phyloP scores from a whole-genome alignment of 2,888 invertebrate genomes.

The Tanytarsus gracilentus region DNA sequence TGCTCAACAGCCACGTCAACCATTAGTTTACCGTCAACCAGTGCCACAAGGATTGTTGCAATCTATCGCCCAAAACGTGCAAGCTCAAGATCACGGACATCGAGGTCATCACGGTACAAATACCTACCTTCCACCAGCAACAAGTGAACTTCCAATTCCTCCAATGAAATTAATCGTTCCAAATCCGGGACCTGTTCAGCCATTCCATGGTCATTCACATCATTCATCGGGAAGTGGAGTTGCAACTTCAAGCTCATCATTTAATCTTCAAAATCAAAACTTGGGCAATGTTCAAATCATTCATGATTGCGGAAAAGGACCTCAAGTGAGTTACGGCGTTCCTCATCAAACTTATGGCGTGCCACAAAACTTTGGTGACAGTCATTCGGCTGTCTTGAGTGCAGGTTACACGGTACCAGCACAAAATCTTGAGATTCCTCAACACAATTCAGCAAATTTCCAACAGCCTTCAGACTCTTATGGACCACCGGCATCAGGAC shows the following conservation, averaged over 20 bases:
- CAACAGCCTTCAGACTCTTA: slow-evolving; percentile 31
- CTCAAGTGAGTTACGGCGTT: slow-evolving; percentile 10
- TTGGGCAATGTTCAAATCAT: slow-evolving; percentile 4
- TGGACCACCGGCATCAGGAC: slow-evolving; percentile 35
- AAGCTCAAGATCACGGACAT: slow-evolving; percentile 53
- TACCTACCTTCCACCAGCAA: slow-evolving; percentile 56
- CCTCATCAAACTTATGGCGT: neutral
- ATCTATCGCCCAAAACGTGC: slow-evolving; percentile 54
- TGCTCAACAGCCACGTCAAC: slow-evolving; percentile 45
- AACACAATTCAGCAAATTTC: slow-evolving; percentile 18
- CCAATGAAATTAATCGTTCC: slow-evolving; percentile 25
- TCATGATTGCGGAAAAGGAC: slow-evolving; percentile 27
- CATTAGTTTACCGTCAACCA: slow-evolving; percentile 64
- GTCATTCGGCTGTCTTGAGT: slow-evolving; percentile 3
- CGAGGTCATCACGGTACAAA: slow-evolving; percentile 47
- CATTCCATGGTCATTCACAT: slow-evolving; percentile 36
- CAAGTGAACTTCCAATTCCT: slow-evolving; percentile 42
- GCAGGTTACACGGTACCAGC: slow-evolving; percentile 8
- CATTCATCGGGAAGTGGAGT: neutral
- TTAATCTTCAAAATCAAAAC: slow-evolving; percentile 33
- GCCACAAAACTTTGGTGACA: neutral
- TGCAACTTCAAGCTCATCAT: slow-evolving; percentile 11
- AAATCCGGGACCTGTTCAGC: slow-evolving; percentile 30
- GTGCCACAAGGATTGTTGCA: slow-evolving; percentile 61
- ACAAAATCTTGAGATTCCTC: slow-evolving; percentile 25